Evolutionary conservation across 1,140 invertebrate genomes (phyloP).

Genomic region (Drosophila lacertosa): DNA sequence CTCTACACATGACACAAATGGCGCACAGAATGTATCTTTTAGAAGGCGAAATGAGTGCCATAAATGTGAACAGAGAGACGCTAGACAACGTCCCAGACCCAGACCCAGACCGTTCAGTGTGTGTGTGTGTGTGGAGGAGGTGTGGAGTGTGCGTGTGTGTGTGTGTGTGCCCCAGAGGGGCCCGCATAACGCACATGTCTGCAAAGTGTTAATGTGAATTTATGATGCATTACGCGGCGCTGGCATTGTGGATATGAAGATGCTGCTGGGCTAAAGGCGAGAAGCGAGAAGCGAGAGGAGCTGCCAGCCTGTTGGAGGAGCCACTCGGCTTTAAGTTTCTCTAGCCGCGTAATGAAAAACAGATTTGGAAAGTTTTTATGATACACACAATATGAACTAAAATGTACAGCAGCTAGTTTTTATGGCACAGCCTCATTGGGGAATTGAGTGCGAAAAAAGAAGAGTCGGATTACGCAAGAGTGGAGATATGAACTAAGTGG

Average conservation of each 20-base stretch:
- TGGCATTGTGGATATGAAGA: constrained; percentile 36
- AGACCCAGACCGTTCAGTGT: too few relatives aligned
- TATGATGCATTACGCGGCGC: constrained; percentile 76
- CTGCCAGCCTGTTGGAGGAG: constrained; percentile 7
- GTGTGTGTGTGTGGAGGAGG: neutral
- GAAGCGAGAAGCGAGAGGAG: too few relatives aligned
- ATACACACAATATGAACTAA: constrained; percentile 36
- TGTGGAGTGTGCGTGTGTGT: neutral
- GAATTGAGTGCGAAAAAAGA: constrained; percentile 21
- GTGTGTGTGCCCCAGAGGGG: constrained; percentile 43
- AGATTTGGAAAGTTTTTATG: constrained; percentile 74
- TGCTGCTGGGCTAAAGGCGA: constrained; percentile 5
- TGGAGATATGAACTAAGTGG: neutral
- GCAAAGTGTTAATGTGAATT: constrained; percentile 82
- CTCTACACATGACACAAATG: constrained; percentile 68
- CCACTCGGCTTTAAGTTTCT: constrained; percentile 36
- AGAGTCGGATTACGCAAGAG: constrained; percentile 20
- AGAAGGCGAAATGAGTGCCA: constrained; percentile 74
- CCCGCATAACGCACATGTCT: constrained; percentile 72
- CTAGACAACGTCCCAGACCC: constrained; percentile 19
- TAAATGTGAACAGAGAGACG: constrained; percentile 67
- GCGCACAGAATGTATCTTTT: constrained; percentile 77
- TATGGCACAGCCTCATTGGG: constrained; percentile 26
- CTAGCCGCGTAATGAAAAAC: constrained; percentile 71
- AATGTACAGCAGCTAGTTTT: constrained; percentile 53